Percentiles rank a stretch among this genome's conserved stretches.
These are phyloP conservation scores for Phoeniculus purpureus DNA, from an alignment of 2,797 vertebrate species.

Conservation along the genomic window DNA sequence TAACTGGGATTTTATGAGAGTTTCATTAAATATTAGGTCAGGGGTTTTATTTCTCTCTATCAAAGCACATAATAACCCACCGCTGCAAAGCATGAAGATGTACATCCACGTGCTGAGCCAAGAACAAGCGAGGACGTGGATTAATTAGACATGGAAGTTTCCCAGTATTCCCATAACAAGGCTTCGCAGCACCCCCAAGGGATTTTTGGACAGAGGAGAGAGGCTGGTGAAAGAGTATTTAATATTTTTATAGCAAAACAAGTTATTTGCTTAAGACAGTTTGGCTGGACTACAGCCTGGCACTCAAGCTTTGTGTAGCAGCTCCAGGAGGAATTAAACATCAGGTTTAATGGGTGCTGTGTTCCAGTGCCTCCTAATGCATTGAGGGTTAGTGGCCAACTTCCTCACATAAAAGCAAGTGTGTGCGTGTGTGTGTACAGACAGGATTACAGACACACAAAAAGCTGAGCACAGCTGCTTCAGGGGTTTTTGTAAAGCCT, in stretches of 20 bases:
- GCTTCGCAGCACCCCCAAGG: slow-evolving; percentile 24
- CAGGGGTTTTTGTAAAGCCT: slow-evolving; percentile 69
- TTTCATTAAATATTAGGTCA: slow-evolving; percentile 6
- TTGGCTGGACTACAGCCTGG: slow-evolving; percentile 77
- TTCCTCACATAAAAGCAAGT: slow-evolving; percentile 77
- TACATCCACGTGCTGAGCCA: background rate
- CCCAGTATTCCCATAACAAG: slow-evolving; percentile 49
- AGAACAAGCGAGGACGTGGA: background rate
- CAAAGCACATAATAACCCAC: background rate
- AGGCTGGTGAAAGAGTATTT: slow-evolving; percentile 72
- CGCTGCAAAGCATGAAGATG: background rate
- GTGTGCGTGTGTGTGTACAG: slow-evolving; percentile 50
- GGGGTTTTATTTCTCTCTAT: background rate
- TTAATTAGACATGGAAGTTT: slow-evolving; percentile 44
- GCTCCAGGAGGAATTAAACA: slow-evolving; percentile 79
- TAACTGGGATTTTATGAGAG: background rate
- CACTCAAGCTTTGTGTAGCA: slow-evolving; percentile 63
- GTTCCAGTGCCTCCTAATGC: slow-evolving; percentile 80
- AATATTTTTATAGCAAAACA: slow-evolving; percentile 79
- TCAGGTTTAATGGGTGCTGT: slow-evolving; percentile 77
- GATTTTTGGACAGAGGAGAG: slow-evolving; percentile 43
- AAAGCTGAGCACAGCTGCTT: slow-evolving; percentile 79
- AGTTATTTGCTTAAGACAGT: slow-evolving; percentile 80
- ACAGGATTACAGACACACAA: slow-evolving; percentile 69
- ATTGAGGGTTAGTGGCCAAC: slow-evolving; percentile 76